Evolutionary conservation across 53 echinoderm and acorn worm genomes (phyloP), one percentile per base, ranked within the genome.

Genomic region (Stichopus horrens): DNA sequence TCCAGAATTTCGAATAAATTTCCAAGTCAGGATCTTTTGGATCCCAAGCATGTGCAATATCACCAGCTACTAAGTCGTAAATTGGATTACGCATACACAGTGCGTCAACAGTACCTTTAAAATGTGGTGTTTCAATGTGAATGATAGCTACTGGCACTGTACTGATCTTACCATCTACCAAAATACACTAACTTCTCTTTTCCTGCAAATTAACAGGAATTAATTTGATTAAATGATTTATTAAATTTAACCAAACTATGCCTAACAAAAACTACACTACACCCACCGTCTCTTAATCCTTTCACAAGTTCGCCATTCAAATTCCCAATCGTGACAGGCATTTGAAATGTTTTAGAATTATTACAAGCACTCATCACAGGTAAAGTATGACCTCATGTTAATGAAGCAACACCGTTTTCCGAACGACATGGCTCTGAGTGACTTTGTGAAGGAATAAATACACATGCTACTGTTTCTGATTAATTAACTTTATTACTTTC

Each of bases 1-100:
- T 82, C 9, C 4, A 8, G 7, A 18, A 16, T 82, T 82, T 22
- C 55, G 57, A 16, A 18, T 82, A 6, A 37, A 65, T 14, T 8
- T 14, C 68, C 65, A 18, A 8, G 68, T 85, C 22, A 23, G 20
- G 63, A 66, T 85, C 63, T 20, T 52, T 53, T 14, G 86, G 86
- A 23, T 52, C 73, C 37, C 73, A 68, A 37, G 53, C 86, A 11
- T 68, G 67, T 23, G 21, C 51, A 21, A 86, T 7, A 68, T 86
- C 66, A 86, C 71, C 71, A 4, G 66, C 11, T 66, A 86, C 66
- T 21, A 86, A 19, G 60, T 86, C 73, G 53, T 86, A 86, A 21
- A 86, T 16, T 65, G 73, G 90, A 21, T 88, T 88, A 58, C 53
- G 53, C 93, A 93, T 93, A 37, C 90, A 88, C 4, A 90, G 73